Evolutionary conservation across 2,888 invertebrate genomes (phyloP), one percentile per base, ranked within the genome.

Genomic region (Cinara cedri): DNA sequence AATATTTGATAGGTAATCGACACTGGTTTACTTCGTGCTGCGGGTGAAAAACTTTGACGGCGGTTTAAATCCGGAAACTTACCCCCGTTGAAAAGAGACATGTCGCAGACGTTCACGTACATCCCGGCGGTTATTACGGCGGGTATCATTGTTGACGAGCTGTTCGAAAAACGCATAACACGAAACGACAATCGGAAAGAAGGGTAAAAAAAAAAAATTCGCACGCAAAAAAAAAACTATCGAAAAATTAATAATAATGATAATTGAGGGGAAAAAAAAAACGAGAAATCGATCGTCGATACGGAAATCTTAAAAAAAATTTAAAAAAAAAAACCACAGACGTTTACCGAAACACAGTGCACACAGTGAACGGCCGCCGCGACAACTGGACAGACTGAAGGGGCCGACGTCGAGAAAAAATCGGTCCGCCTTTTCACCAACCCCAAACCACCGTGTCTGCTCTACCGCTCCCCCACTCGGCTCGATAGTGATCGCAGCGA

Each of bases 351-450:
- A 0, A 24, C 60, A n/a, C 10, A 16, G 16, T 3, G 60, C 16
- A 16, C 76, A 26, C 76, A 26, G 26, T 19, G 21, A 16, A 78
- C 68, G 26, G 42, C 44, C 34, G 76, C 26, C 57, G 66, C 16
- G 44, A 55, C 65, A 55, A 75, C 75, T 46, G 49, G 66, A 78
- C 46, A 49, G 49, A 78, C 68, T 60, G 78, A 78, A 75, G 68
- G 78, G 78, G 78, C 68, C 78, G 68, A 54, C 68, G 78, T 34
- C 66, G 78, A 57, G 55, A 34, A 49, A 60, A 70, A 78, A 60
- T 78, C 60, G 78, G 78, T 78, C 78, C 78, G 78, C 78, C 78
- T 78, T 78, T 78, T 78, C 78, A 78, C 78, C 78, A 78, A 70
- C 78, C 78, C 78, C 49, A 57, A 78, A 78, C 68, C 78, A 34